Base-by-base conservation (phyloP, 2,888 invertebrate species). In the Eutolmus rufibarbis region DNA sequence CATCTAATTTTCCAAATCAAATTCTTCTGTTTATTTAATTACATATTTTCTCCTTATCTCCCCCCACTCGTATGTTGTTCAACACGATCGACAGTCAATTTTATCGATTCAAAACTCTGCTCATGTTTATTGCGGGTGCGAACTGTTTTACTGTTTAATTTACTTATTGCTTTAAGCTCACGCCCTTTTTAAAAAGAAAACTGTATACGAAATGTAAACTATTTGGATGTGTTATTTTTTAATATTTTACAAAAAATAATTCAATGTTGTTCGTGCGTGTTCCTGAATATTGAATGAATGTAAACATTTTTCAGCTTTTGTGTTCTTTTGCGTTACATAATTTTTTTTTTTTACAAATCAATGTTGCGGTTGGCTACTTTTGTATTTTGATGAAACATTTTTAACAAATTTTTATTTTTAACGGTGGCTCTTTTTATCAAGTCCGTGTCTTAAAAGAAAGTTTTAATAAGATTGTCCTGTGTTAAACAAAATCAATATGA, bases 11-110 rank as follows among this genome's bases (percentile, higher is more conserved):
- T 74, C 34, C 74, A 46, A 79, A 51, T 31, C 19, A 79, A 46
- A 79, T 37, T 46, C 82, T 87, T 87, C n/a, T 51, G 37, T 51
- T 81, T 34, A 5, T 81, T 46, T 43, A 37, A 43, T 78, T 43
- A 40, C 23, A 40, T 66, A 12, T 46, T 76, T 34, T n/a, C 76
- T 76, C 40, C 76, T 34, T 34, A 34, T 76, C 76, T 34, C 40
- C 34, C 74, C n/a, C 76, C 4, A 8, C 28, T 76, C 37, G 16
- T 76, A 23, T 76, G 34, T 34, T 76, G 9, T 19, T 66, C 23
- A 66, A 66, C 23, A 23, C 66, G 12, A 66, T 66, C 66, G 66
- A 28, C 66, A 66, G 8, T 66, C 40, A 40, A 66, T 66, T 23
- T 66, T 66, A 23, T 23, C 66, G 66, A 66, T 66, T 66, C 2